Percentiles rank a stretch among this genome's conserved stretches.
Evolutionary conservation across 2,797 vertebrate species (phyloP).

Genomic region (Falco naumanni): DNA sequence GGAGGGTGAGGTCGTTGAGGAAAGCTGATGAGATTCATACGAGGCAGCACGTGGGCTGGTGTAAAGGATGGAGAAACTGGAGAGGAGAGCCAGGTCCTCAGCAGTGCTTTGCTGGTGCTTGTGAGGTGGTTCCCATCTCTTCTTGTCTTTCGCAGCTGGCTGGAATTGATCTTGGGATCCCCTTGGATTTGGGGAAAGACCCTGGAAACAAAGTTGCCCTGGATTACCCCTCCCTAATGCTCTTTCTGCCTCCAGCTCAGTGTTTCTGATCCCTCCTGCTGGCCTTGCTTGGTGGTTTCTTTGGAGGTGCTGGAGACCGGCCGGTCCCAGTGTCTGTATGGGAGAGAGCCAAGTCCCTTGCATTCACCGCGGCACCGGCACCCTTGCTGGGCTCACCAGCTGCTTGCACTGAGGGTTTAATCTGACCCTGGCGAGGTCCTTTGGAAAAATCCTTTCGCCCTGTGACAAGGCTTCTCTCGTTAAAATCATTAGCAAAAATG

Average conservation of each 20-base stretch:
- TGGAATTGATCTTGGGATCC: not conserved
- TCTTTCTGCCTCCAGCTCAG: not conserved
- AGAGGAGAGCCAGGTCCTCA: not conserved
- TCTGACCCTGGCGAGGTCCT: not conserved
- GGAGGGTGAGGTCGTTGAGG: not conserved
- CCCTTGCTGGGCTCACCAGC: not conserved
- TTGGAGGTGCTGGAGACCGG: not conserved
- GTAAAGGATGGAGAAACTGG: not conserved
- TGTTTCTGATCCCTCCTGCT: not conserved
- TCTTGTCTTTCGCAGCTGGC: not conserved
- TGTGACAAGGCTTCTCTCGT: not conserved
- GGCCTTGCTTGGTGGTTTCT: not conserved
- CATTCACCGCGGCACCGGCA: rapidly evolving
- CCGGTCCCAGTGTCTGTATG: rapidly evolving
- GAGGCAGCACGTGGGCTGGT: not conserved
- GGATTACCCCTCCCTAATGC: not conserved
- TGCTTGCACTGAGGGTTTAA: not conserved
- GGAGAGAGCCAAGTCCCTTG: not conserved
- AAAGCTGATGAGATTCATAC: not conserved
- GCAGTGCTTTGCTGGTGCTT: not conserved
- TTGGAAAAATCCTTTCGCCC: not conserved
- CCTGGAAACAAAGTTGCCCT: not conserved
- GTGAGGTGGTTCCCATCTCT: not conserved
- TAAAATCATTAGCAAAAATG: not conserved
- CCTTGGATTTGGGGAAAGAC: not conserved